phyloP scores from a whole-genome alignment of 2,113 vertebrate species.

The Pagrus major region DNA sequence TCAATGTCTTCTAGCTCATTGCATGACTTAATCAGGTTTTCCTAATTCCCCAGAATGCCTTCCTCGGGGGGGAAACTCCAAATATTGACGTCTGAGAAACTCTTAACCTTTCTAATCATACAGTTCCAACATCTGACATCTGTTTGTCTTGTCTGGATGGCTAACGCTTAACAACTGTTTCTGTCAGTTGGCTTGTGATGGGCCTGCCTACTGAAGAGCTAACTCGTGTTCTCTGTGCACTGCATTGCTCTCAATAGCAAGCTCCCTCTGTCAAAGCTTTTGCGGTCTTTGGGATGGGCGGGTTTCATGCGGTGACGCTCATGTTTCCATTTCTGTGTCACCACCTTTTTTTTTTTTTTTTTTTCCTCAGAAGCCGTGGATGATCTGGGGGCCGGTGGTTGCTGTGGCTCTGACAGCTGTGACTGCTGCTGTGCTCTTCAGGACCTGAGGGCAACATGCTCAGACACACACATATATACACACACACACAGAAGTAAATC shows the following conservation, averaged over 20 bases:
- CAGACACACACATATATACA: conserved; percentile 20
- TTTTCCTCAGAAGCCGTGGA: conserved; percentile 91
- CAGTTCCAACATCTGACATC: conserved; percentile 84
- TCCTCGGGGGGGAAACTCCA: conserved; percentile 20
- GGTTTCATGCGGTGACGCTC: conserved; percentile 20
- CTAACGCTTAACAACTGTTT: conserved; percentile 72
- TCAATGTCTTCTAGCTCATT: conserved; percentile 84
- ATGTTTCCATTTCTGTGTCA: conserved; percentile 58
- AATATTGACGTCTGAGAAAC: conserved; percentile 28
- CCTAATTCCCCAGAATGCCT: conserved; percentile 56
- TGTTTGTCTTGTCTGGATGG: conserved; percentile 85
- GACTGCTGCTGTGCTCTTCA: conserved; percentile 93
- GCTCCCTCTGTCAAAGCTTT: conserved; percentile 59
- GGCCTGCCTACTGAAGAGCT: conserved; percentile 50
- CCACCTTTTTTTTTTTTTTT: conserved; percentile 52
- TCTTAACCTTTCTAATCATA: conserved; percentile 73
- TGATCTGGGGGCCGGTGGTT: conserved; percentile 93
- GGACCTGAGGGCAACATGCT: conserved; percentile 84
- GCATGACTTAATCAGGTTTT: conserved; percentile 84
- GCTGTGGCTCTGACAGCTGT: conserved; percentile 94
- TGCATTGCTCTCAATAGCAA: conserved; percentile 50
- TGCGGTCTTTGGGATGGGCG: conserved; percentile 26
- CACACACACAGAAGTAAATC: conserved; percentile 21
- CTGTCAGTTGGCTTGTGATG: conserved; percentile 56
- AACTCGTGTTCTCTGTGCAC: conserved; percentile 40